Conservation (phyloP, 2,113 vertebrate genomes). For the Nyctereutes procyonoides region DNA sequence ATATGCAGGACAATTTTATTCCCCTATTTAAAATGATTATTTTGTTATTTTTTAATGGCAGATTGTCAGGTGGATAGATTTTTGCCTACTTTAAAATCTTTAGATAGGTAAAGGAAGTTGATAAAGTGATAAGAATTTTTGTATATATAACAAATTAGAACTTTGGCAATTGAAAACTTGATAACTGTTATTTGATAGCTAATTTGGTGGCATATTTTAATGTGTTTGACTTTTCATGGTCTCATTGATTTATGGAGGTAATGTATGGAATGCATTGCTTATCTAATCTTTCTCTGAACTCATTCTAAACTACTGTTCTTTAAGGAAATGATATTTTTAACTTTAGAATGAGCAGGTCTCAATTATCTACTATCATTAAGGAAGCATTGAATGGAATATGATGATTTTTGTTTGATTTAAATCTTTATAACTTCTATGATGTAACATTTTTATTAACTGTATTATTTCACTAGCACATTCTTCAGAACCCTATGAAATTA, state of each 20-base stretch:
- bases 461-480: slow-evolving; percentile 52
- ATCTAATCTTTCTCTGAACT: slow-evolving; percentile 30
- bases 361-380: slow-evolving; percentile 66
- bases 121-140: neutral
- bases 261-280: neutral
- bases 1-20: neutral
- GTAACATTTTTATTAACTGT: slow-evolving; percentile 76
- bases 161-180: neutral
- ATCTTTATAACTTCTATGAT: slow-evolving; percentile 69
- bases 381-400: slow-evolving; percentile 12
- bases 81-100: neutral
- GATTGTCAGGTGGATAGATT: neutral
- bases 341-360: slow-evolving; percentile 34
- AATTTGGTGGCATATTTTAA: slow-evolving; percentile 39
- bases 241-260: slow-evolving; percentile 23
- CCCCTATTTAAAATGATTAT: neutral
- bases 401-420: slow-evolving; percentile 75
- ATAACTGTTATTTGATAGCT: slow-evolving; percentile 4
- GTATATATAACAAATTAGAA: neutral
- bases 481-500: slow-evolving; percentile 64
- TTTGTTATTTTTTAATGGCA: neutral
- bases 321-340: slow-evolving; percentile 56
- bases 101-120: neutral
- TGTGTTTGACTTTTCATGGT: slow-evolving; percentile 4
- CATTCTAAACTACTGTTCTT: slow-evolving; percentile 36